These are phyloP conservation scores for Leuciscus waleckii DNA, from an alignment of 2,797 vertebrate species.

Conservation along the genomic window DNA sequence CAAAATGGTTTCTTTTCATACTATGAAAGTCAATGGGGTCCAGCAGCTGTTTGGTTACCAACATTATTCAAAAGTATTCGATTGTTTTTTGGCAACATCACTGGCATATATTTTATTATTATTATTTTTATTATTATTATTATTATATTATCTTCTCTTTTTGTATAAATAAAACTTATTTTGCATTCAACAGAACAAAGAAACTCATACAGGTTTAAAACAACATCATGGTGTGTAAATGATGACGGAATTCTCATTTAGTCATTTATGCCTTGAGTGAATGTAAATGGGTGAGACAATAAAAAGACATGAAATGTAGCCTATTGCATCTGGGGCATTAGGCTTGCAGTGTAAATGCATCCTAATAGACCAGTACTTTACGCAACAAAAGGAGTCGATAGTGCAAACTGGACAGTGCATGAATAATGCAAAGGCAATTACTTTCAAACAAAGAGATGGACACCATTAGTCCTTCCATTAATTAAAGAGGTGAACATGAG, in stretches of 20 bases:
- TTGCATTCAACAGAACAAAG: no score
- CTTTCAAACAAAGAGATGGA: conserved; percentile 44
- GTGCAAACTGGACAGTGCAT: conserved; percentile 31
- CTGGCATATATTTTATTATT: no score
- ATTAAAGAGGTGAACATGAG: conserved; percentile 24
- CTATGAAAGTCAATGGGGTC: no score
- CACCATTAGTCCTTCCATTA: conserved; percentile 33
- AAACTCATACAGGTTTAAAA: no score
- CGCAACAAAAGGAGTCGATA: conserved; percentile 34
- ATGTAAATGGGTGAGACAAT: not conserved
- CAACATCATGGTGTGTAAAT: no score
- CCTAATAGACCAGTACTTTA: conserved; percentile 10
- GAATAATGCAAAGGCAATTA: conserved; percentile 47
- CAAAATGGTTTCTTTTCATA: no score
- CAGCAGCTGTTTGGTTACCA: no score
- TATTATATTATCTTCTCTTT: no score
- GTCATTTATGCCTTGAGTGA: not conserved
- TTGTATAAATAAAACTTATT: accelerated
- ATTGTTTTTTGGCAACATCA: no score
- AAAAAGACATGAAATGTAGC: not conserved
- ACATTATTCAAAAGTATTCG: no score
- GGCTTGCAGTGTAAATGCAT: conserved; percentile 8
- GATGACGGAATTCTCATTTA: no score
- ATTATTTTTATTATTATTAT: no score
- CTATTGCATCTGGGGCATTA: not conserved